Base-by-base conservation (phyloP, 2,113 vertebrate genomes). In the Antigone vipio region DNA sequence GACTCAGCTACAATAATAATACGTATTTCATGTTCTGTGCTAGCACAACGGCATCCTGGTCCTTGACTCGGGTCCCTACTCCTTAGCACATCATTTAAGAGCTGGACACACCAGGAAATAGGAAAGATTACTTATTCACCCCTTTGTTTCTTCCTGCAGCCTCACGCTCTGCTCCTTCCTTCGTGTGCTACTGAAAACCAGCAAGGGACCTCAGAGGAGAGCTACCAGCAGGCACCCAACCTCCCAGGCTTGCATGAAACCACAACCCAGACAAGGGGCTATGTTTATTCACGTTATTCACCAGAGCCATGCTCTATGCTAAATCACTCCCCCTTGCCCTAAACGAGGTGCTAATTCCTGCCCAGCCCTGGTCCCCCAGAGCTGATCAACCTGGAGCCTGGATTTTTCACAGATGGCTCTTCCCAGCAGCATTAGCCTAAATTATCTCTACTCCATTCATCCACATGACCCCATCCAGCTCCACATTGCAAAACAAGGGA, bases 1-100 rank as follows among this genome's bases (percentile, higher is more conserved):
- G 97, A 95, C 77, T 96, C 96, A 96, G 93, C 92, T 85, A 11
- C 50, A 95, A 53, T 45, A 93, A 66, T n/a, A 92, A 78, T 23
- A 68, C 3, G 21, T 50, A 68, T 92, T 92, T 71, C 2, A 0
- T 27, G 74, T 16, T 44, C 26, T 60, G 73, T 34, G 18, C 71
- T 85, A 72, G 78, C 68, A 90, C 71, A 89, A 83, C 4, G 0
- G 82, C 92, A 96, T 63, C 66, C 42, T 3, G 8, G 75, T 62
- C 88, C 82, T 92, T 76, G 85, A 94, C 85, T 94, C 4, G 2
- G 35, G 74, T 38, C 85, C 13, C 53, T 35, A 1, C 9, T 32
- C 55, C 0, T 0, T 14, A 58, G 44, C 26, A 60, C 52, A 79
- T 84, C 13, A 21, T 53, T 52, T 68, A 68, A 82, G 34, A 88